phyloP scores from a whole-genome alignment of 2,113 vertebrate genomes.

The Hemiprocne comata region DNA sequence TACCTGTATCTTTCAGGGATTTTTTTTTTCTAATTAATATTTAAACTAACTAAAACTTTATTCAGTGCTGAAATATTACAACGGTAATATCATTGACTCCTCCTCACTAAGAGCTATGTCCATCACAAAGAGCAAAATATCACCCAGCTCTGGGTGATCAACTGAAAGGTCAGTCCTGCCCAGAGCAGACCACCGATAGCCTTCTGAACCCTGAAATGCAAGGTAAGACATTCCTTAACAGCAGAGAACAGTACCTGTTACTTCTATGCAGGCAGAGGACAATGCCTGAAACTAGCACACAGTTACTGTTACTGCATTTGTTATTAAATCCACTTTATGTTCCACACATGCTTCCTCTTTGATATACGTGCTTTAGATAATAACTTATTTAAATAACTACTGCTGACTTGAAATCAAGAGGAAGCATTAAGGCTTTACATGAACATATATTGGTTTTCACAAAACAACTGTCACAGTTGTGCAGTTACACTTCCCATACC shows the following conservation, averaged over 20 bases:
- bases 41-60: not conserved
- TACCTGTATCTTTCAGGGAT: not conserved
- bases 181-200: not conserved
- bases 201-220: not conserved
- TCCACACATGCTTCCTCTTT: not conserved
- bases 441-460: not conserved
- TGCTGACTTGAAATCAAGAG: not conserved
- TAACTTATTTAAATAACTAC: not conserved
- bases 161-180: not conserved
- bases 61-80: not conserved
- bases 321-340: not conserved
- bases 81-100: not conserved
- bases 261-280: not conserved
- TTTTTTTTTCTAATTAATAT: not conserved
- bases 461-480: not conserved
- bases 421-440: not conserved
- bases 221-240: not conserved
- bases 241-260: not conserved
- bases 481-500: not conserved
- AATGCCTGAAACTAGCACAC: not conserved
- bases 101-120: not conserved
- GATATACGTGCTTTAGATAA: not conserved
- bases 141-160: not conserved
- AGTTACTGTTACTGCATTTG: not conserved
- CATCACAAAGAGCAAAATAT: not conserved